Percentiles rank a stretch among this genome's conserved stretches.
Evolutionary conservation across 2,888 invertebrate genomes (phyloP).

Genomic region (Cephonodes hylas): DNA sequence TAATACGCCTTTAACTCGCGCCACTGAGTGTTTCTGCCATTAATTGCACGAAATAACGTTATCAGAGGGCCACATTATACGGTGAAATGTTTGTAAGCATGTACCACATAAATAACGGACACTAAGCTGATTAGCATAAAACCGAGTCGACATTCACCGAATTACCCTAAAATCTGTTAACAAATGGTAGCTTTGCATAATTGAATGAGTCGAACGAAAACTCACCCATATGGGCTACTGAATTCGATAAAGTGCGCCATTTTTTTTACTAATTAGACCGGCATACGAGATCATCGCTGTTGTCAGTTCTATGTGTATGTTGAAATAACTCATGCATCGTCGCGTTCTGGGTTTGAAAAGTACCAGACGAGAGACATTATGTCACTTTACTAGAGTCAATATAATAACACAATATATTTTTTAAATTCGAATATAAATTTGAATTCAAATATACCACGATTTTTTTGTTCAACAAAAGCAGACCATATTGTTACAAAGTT

Average conservation of each 20-base stretch:
- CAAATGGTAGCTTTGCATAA: conserved; percentile 79
- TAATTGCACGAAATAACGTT: conserved; percentile 70
- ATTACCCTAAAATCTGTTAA: conserved; percentile 78
- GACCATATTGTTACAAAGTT: too few species aligned
- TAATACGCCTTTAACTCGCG: conserved; percentile 68
- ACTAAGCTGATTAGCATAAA: conserved; percentile 78
- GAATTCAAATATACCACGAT: too few species aligned
- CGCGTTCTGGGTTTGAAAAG: too few species aligned
- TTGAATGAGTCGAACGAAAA: conserved; percentile 66
- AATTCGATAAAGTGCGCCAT: conserved; percentile 29
- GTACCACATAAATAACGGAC: conserved; percentile 72
- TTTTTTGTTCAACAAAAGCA: too few species aligned
- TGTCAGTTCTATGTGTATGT: neutral
- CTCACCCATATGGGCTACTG: conserved; percentile 57
- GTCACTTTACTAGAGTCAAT: too few species aligned
- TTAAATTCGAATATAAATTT: too few species aligned
- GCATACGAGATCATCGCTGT: neutral
- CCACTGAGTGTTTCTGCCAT: conserved; percentile 69
- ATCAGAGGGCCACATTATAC: conserved; percentile 58
- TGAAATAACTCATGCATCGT: too few species aligned
- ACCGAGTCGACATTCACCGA: conserved; percentile 67
- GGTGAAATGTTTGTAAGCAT: conserved; percentile 64
- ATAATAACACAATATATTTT: too few species aligned
- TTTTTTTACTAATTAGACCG: conserved; percentile 35
- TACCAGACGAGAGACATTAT: too few species aligned